Base-by-base conservation (phyloP, 2,113 vertebrate species). In the Catharus fuscescens region DNA sequence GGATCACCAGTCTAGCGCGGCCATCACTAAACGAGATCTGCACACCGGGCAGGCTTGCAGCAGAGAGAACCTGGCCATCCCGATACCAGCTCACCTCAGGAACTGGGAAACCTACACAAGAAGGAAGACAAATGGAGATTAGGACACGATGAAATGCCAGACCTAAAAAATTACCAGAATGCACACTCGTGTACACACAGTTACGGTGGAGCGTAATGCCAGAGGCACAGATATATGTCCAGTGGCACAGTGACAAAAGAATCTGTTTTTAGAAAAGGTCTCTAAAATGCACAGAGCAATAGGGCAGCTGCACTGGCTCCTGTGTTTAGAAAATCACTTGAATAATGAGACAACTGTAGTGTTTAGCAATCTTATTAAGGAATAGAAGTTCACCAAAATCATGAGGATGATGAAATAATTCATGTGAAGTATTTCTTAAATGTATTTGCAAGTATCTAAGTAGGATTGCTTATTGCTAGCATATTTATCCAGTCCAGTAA, bases 51-150 rank as follows among this genome's bases (percentile, higher is more conserved):
- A 99, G 98, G 96, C 98, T 98, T 88, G 98, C 98, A 97, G 99
- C 92, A 69, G 99, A 99, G 95, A 99, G 98, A 97, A 98, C 99
- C 99, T 99, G 99, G 98, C 99, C 99, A 99, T 99, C 99, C 98
- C 98, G 98, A 97, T 99, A 99, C 99, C 99, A 99, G 98, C 98
- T 99, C 99, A 99, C 99, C 98, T 99, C 99, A 97, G 99, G 99
- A 99, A 99, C 99, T 98, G 99, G 99, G 95, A 98, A 98, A 98
- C 99, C 99, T 99, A 76, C 14, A 81, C 74, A 7, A 36, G 23
- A 28, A 6, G 26, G 44, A 40, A n/a, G 15, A 47, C 14, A 59
- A 38, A 62, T 42, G 17, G 69, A 86, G 53, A 88, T 20, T 17
- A 28, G 23, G 28, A 34, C 16, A 25, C 71, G 47, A 64, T 7